Conservation (phyloP, 2,888 invertebrate genomes). For the Kuschelorhynchus macadamiae region DNA sequence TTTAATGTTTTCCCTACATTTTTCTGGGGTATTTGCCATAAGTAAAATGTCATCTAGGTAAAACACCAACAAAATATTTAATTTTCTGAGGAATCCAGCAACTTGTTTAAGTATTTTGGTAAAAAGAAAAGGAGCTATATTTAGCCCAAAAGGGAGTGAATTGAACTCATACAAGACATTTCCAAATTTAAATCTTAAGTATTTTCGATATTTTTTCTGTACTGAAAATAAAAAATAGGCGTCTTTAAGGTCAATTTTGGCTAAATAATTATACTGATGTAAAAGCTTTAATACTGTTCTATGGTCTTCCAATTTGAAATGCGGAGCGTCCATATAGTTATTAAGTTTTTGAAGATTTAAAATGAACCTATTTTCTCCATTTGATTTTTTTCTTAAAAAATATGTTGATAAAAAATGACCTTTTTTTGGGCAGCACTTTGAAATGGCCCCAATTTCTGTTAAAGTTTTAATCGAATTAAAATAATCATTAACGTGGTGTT, state of each 20-base stretch:
- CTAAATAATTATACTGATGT: not conserved
- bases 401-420: conserved; percentile 1
- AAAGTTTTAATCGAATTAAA: not conserved
- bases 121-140: not conserved
- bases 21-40: not conserved
- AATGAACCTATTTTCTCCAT: not conserved
- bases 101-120: conserved; percentile 2
- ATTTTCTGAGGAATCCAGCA: not conserved
- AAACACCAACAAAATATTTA: not conserved
- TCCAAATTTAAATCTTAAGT: not conserved
- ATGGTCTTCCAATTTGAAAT: not conserved
- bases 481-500: not conserved
- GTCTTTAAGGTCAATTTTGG: not conserved
- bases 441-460: not conserved
- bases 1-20: not conserved
- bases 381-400: not conserved
- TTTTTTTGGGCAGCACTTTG: not conserved
- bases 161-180: not conserved
- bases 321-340: not conserved
- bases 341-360: conserved; percentile 1
- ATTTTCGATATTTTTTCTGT: not conserved
- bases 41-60: conserved; percentile 1
- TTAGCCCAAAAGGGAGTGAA: not conserved
- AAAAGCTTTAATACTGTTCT: not conserved
- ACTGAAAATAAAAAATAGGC: not conserved